These are phyloP conservation scores for Cheracebus regulus DNA, from an alignment of 2,797 vertebrate genomes.

Conservation along the genomic window DNA sequence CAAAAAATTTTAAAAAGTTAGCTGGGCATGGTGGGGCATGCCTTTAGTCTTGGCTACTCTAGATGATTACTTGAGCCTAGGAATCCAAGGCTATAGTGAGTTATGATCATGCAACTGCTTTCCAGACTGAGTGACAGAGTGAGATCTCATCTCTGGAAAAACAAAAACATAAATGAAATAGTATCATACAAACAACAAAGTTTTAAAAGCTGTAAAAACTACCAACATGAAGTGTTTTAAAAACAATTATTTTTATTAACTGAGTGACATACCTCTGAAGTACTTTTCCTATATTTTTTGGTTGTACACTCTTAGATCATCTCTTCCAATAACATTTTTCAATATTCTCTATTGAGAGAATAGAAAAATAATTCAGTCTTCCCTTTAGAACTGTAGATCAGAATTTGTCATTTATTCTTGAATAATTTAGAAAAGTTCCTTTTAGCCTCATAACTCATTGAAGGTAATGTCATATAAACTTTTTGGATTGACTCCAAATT, in stretches of 20 bases:
- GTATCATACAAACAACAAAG: background rate
- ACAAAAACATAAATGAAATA: background rate
- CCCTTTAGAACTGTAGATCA: background rate
- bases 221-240: background rate
- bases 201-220: background rate
- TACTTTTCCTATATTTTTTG: background rate
- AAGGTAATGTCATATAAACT: background rate
- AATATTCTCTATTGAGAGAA: background rate
- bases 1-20: background rate
- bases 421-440: background rate
- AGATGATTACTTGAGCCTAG: background rate
- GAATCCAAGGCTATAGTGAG: background rate
- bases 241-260: background rate
- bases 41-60: background rate
- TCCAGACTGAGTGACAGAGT: background rate
- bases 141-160: background rate
- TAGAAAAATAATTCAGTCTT: background rate
- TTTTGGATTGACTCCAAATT: slow-evolving; percentile 22
- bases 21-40: background rate
- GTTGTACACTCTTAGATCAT: background rate
- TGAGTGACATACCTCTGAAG: background rate
- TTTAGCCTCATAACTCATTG: background rate
- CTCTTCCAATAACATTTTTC: background rate
- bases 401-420: background rate
- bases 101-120: background rate